These are phyloP conservation scores for Himalopsyche anomala DNA, from an alignment of 2,888 invertebrate genomes.

Conservation along the genomic window DNA sequence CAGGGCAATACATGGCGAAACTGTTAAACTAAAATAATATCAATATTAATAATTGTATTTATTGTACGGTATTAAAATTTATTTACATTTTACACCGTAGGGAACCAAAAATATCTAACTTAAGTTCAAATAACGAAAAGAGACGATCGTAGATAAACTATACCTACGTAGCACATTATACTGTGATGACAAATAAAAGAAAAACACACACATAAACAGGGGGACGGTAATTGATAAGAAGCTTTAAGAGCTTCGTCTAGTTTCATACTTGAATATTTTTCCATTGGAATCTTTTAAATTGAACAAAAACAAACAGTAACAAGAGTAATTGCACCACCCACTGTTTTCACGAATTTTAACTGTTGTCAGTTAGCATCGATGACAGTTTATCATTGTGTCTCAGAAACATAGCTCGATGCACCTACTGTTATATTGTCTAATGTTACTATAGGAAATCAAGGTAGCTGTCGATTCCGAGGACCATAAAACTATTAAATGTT, in stretches of 20 bases:
- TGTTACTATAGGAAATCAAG: background rate
- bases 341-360: constrained; percentile 12
- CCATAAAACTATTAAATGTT: constrained; percentile 26
- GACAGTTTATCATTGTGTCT: background rate
- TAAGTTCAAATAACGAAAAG: too few relatives aligned
- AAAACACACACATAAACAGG: too few relatives aligned
- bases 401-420: background rate
- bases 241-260: background rate
- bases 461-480: background rate
- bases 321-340: constrained; percentile 22
- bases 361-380: background rate
- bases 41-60: too few relatives aligned
- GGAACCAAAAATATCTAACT: too few relatives aligned
- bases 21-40: too few relatives aligned
- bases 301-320: constrained; percentile 34
- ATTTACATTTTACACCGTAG: too few relatives aligned
- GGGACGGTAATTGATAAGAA: background rate
- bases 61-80: too few relatives aligned
- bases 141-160: too few relatives aligned
- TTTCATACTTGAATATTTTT: constrained; percentile 4
- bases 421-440: background rate
- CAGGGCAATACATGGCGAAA: too few relatives aligned
- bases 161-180: too few relatives aligned
- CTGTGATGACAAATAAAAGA: too few relatives aligned
- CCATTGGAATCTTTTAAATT: background rate